phyloP scores from a whole-genome alignment of 2,888 invertebrate genomes.

The Octodonta nipae region DNA sequence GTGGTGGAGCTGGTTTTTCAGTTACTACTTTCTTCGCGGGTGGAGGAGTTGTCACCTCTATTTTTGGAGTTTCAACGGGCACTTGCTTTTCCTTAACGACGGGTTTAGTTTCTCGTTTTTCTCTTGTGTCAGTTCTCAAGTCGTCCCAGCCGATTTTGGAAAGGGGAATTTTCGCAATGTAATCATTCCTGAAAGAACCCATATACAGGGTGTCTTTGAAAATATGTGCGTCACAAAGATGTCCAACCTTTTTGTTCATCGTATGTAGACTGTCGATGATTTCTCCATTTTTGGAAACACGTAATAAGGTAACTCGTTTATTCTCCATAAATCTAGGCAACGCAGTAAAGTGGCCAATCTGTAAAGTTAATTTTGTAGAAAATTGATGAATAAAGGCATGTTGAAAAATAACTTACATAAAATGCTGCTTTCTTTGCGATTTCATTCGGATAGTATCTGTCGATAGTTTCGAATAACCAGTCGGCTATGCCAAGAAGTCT shows the following conservation, averaged over 20 bases:
- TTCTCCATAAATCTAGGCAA: slow-evolving; percentile 26
- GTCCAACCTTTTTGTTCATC: slow-evolving; percentile 22
- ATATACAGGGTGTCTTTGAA: slow-evolving; percentile 50
- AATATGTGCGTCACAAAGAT: slow-evolving; percentile 49
- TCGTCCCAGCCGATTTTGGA: slow-evolving; percentile 36
- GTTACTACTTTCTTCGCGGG: slow-evolving; percentile 11
- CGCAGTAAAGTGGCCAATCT: slow-evolving; percentile 54
- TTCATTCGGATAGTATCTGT: slow-evolving; percentile 52
- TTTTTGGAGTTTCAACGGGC: slow-evolving; percentile 4
- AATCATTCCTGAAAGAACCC: slow-evolving; percentile 56
- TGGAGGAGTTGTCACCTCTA: slow-evolving; percentile 17
- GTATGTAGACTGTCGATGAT: slow-evolving; percentile 52
- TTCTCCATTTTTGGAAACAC: slow-evolving; percentile 58
- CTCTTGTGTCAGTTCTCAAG: slow-evolving; percentile 15
- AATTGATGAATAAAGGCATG: neutral
- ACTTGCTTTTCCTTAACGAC: slow-evolving; percentile 7
- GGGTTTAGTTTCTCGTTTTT: slow-evolving; percentile 9
- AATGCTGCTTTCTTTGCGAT: slow-evolving; percentile 48
- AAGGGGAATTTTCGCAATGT: slow-evolving; percentile 49
- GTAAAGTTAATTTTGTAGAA: slow-evolving; percentile 23
- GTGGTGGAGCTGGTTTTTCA: slow-evolving; percentile 3
- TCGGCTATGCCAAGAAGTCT: slow-evolving; percentile 48
- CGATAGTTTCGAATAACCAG: slow-evolving; percentile 47
- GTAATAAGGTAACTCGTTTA: slow-evolving; percentile 44
- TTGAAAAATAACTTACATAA: slow-evolving; percentile 36